phyloP scores from a whole-genome alignment of 1,140 invertebrate genomes.

The Drosophila subobscura region DNA sequence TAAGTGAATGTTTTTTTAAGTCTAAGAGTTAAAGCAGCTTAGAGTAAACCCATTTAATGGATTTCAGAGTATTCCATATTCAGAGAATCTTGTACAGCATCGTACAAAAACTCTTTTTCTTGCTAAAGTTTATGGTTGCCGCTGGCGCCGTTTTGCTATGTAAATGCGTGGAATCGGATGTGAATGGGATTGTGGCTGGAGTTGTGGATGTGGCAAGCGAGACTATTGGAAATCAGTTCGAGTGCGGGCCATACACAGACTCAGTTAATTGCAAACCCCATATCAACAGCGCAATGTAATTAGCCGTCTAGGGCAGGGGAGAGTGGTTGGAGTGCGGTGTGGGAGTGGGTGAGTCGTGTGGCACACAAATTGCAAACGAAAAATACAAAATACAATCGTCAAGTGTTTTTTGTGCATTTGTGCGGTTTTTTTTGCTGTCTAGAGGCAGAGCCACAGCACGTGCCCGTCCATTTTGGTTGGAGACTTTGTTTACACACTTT shows the following conservation, averaged over 20 bases:
- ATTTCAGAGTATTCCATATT: no score
- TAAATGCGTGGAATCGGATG: constrained; percentile 29
- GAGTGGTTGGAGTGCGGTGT: constrained; percentile 19
- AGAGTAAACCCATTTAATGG: no score
- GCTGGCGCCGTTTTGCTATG: constrained; percentile 35
- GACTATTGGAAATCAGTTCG: constrained; percentile 44
- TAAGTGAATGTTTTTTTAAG: no score
- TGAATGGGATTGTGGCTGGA: no score
- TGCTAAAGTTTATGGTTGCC: background rate
- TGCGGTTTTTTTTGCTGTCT: constrained; percentile 42
- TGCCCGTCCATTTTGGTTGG: constrained; percentile 25
- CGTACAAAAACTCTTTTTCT: background rate
- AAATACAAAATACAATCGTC: constrained; percentile 35
- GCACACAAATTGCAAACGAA: constrained; percentile 60
- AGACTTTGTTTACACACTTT: constrained; percentile 59
- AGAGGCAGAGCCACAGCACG: constrained; percentile 38
- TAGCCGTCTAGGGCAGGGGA: constrained; percentile 21
- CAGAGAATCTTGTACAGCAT: no score
- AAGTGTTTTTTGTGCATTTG: constrained; percentile 58
- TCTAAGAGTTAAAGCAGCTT: no score
- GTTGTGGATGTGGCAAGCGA: constrained; percentile 11
- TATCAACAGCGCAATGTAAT: constrained; percentile 58
- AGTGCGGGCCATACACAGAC: constrained; percentile 46
- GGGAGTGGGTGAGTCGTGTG: constrained; percentile 20
- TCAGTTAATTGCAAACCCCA: constrained; percentile 58